Percentiles rank a stretch among this genome's conserved stretches.
Conservation (phyloP, 2,888 invertebrate species). For the Scaptomyza tumidula region DNA sequence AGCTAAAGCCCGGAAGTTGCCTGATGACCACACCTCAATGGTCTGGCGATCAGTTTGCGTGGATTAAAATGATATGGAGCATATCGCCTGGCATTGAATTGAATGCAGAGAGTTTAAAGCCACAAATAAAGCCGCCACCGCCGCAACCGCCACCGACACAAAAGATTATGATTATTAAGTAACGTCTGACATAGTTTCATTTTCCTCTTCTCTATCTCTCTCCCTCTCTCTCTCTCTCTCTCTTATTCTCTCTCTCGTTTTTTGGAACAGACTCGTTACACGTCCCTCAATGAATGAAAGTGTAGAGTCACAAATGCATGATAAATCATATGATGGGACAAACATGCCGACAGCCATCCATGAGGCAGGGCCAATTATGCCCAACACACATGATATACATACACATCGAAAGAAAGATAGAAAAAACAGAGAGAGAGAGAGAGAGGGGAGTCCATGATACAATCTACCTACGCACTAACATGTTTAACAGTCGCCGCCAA, state of each 20-base stretch:
- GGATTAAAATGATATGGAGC: slow-evolving; percentile 59
- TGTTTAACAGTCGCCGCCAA: slow-evolving; percentile 41
- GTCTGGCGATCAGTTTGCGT: slow-evolving; percentile 44
- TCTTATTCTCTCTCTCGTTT: slow-evolving; percentile 25
- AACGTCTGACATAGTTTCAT: slow-evolving; percentile 77
- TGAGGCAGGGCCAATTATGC: slow-evolving; percentile 61
- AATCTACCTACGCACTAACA: slow-evolving; percentile 65
- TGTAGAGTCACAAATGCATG: slow-evolving; percentile 81
- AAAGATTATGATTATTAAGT: slow-evolving; percentile 73
- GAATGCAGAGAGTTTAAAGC: slow-evolving; percentile 38
- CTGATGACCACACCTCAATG: slow-evolving; percentile 70
- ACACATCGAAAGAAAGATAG: slow-evolving; percentile 2
- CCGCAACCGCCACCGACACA: slow-evolving; percentile 56
- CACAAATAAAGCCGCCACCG: slow-evolving; percentile 61
- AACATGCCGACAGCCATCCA: slow-evolving; percentile 79
- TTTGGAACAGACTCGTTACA: slow-evolving; percentile 23
- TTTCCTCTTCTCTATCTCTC: background rate
- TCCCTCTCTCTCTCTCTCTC: slow-evolving; percentile 5
- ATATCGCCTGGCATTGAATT: slow-evolving; percentile 40
- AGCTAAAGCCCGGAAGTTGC: slow-evolving; percentile 81
- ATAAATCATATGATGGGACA: slow-evolving; percentile 82
- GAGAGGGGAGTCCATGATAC: slow-evolving; percentile 1
- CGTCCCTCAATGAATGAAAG: slow-evolving; percentile 53
- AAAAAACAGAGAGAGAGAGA: background rate
- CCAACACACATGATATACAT: slow-evolving; percentile 38